phyloP scores from a whole-genome alignment of 2,888 invertebrate genomes.

The Pristionchus exspectatus region DNA sequence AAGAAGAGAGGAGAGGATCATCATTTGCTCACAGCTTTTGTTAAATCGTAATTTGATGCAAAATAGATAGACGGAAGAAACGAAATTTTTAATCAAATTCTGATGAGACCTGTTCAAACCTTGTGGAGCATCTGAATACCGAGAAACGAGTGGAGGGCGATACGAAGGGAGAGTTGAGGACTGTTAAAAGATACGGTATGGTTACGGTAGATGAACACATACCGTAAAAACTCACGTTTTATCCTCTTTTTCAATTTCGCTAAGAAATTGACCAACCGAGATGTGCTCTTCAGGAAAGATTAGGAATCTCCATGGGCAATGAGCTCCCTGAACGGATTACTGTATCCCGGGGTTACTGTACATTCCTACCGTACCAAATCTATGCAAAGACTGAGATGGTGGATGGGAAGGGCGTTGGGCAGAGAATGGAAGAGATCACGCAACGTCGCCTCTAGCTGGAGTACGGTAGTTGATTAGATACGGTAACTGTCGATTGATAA shows the following conservation, averaged over 20 bases:
- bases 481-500: background rate
- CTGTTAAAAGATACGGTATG: background rate
- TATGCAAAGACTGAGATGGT: background rate
- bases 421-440: background rate
- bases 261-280: background rate
- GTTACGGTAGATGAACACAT: background rate
- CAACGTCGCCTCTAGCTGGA: constrained; percentile 3
- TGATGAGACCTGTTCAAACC: background rate
- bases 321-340: background rate
- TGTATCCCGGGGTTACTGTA: background rate
- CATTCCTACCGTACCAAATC: background rate
- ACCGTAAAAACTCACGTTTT: background rate
- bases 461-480: background rate
- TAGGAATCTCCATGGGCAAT: background rate
- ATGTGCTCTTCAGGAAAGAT: background rate
- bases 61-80: background rate
- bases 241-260: background rate
- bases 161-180: background rate
- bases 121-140: constrained; percentile 36
- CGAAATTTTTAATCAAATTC: too few relatives aligned
- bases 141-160: background rate
- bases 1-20: background rate
- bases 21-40: background rate
- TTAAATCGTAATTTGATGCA: background rate
- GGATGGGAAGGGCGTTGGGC: background rate